Conservation (phyloP, 2,797 vertebrate genomes). For the Sciurus vulgaris region DNA sequence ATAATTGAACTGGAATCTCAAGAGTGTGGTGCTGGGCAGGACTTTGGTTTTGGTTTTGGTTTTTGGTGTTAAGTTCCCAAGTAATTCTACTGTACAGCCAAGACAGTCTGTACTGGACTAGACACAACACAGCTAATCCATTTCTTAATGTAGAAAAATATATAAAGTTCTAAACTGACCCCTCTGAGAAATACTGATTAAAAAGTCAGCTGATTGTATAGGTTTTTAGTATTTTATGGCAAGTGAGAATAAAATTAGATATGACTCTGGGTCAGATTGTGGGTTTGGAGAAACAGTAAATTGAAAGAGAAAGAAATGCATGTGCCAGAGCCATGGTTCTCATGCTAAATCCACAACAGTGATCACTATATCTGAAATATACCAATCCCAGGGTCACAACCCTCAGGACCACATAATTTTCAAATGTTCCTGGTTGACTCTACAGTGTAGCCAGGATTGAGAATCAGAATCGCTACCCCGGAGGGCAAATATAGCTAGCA, state of each 20-base stretch:
- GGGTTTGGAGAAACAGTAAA: not conserved
- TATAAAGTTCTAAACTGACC: not conserved
- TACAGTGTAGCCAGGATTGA: not conserved
- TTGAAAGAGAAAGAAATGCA: not conserved
- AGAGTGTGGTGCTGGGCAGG: not conserved
- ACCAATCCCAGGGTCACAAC: no score
- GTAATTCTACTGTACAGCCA: not conserved
- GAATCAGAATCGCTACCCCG: not conserved
- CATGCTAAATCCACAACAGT: rapidly evolving
- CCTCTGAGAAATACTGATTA: slow-evolving; percentile 9
- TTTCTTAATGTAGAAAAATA: slow-evolving; percentile 44
- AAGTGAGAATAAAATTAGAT: slow-evolving; percentile 21
- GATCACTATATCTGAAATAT: not conserved
- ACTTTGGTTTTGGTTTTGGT: not conserved
- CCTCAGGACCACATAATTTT: not conserved
- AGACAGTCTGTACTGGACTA: not conserved
- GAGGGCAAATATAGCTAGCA: not conserved
- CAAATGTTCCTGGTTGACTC: not conserved
- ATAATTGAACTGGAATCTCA: not conserved
- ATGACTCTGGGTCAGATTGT: not conserved
- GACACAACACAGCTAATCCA: not conserved
- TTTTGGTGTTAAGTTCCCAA: slow-evolving; percentile 2
- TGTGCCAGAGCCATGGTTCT: not conserved
- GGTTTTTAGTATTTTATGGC: slow-evolving; percentile 1
- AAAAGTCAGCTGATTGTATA: not conserved